Base-by-base conservation (phyloP, 2,888 invertebrate species). In the Bembecia ichneumoniformis region DNA sequence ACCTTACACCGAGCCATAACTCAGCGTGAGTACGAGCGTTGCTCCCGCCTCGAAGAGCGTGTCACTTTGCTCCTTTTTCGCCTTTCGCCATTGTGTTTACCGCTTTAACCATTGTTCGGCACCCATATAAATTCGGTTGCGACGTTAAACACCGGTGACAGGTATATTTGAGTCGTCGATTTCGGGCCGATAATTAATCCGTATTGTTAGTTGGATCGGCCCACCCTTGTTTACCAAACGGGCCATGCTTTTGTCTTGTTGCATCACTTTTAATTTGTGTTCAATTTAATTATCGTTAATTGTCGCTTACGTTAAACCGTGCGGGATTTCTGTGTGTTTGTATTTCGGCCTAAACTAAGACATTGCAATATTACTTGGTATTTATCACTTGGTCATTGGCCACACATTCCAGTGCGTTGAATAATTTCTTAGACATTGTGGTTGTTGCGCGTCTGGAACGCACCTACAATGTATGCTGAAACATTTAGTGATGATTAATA, bases 121-220 rank as follows among this genome's bases (percentile, higher is more conserved):
- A 67, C 63, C 78, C 75, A 74, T 83, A 87, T 87, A 87, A 87
- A 86, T 87, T 82, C 82, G 79, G 62, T 68, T 70, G 71, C 77
- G 75, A 75, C 81, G 75, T 76, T 74, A 72, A 75, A 71, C 79
- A 75, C 62, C 72, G 70, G 72, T 82, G 87, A 86, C 87, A 87
- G 87, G 84, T 86, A 86, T 86, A 86, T 87, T 86, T 84, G 84
- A 86, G 75, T 83, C 76, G 77, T 74, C 83, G 82, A 78, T 81
- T 86, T 84, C 71, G 71, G 28, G 72, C 71, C 81, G 82, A 84
- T 87, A 87, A 87, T 87, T 86, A 87, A 84, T 87, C 87, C 77
- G 80, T 82, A 81, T 82, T 86, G 84, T 83, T 77, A 77, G 79
- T 74, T 72, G 79, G 68, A 72, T 69, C 69, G 77, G 79, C 71